Evolutionary conservation across 2,888 invertebrate genomes (phyloP).

Genomic region (Uloborus plumipes): DNA sequence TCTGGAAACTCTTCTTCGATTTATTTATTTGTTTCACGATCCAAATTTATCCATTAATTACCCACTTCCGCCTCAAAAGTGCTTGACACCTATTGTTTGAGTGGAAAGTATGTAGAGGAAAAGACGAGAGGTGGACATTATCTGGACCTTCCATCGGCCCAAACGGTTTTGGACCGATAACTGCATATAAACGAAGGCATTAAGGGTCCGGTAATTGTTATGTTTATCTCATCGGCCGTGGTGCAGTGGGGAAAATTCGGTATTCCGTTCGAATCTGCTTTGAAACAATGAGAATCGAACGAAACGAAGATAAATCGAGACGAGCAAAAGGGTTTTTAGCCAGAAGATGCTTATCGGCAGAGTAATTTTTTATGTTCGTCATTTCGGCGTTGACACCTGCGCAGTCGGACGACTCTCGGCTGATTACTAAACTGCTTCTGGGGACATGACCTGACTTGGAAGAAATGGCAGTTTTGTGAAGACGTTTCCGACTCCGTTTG

Average conservation of each 20-base stretch:
- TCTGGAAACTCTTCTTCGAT: slow-evolving; percentile 5
- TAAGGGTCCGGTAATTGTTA: slow-evolving; percentile 36
- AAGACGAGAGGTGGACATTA: background rate
- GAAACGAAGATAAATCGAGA: slow-evolving; percentile 9
- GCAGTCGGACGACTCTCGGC: background rate
- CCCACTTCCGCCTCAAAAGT: slow-evolving; percentile 27
- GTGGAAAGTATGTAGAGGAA: slow-evolving; percentile 17
- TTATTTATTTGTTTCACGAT: slow-evolving; percentile 14
- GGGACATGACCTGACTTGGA: too few relatives aligned
- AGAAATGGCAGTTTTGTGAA: too few relatives aligned
- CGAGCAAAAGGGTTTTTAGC: slow-evolving; percentile 14
- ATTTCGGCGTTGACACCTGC: slow-evolving; percentile 3
- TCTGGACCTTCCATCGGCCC: background rate
- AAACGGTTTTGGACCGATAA: slow-evolving; percentile 33
- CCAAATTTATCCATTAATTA: slow-evolving; percentile 35
- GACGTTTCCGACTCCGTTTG: too few relatives aligned
- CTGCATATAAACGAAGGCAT: slow-evolving; percentile 55
- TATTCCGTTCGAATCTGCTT: slow-evolving; percentile 18
- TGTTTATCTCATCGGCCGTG: slow-evolving; percentile 4
- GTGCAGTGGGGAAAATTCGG: slow-evolving; percentile 6
- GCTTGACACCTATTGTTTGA: slow-evolving; percentile 32
- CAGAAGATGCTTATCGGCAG: slow-evolving; percentile 12
- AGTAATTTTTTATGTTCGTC: background rate
- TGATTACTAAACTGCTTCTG: too few relatives aligned
- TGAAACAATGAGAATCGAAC: slow-evolving; percentile 11